A percentile compares a stretch with the other conserved stretches of the same genome.
phyloP scores from a whole-genome alignment of 2,797 vertebrate genomes.

The Acrossocheilus wenchowensis region DNA sequence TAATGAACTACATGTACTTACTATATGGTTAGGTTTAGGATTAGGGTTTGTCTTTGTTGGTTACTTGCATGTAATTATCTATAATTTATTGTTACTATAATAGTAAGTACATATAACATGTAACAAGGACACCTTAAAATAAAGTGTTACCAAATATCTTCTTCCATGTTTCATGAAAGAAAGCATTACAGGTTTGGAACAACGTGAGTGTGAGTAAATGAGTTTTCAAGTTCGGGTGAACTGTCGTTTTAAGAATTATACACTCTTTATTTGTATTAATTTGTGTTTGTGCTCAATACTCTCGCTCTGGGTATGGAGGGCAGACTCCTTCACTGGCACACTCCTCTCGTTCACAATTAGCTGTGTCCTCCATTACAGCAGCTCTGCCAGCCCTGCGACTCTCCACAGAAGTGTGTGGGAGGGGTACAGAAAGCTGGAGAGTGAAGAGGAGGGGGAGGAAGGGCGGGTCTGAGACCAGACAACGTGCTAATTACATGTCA shows the following conservation, averaged over 20 bases:
- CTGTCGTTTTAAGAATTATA: constrained; percentile 13
- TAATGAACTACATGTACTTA: no score
- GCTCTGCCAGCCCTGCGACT: constrained; percentile 38
- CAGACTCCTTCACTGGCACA: constrained; percentile 64
- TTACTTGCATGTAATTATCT: no score
- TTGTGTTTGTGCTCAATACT: constrained; percentile 19
- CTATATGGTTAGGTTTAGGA: no score
- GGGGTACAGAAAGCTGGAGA: constrained; percentile 28
- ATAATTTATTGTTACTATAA: no score
- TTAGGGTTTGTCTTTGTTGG: no score
- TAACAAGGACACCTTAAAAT: no score
- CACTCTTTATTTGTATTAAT: neutral
- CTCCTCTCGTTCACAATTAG: constrained; percentile 70
- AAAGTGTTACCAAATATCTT: neutral
- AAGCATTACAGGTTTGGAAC: neutral
- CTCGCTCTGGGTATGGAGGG: constrained; percentile 56
- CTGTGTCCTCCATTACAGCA: constrained; percentile 65
- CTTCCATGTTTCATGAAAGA: neutral
- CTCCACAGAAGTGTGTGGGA: constrained; percentile 49
- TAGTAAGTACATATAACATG: no score
- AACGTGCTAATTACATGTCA: constrained; percentile 61
- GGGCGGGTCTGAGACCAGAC: constrained; percentile 43
- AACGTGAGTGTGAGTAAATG: neutral
- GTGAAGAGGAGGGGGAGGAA: constrained; percentile 49
- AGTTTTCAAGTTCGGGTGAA: neutral